Percentiles rank a stretch among this genome's conserved stretches.
Conservation (phyloP, 2,888 invertebrate genomes). For the Cerceris ruficornis region DNA sequence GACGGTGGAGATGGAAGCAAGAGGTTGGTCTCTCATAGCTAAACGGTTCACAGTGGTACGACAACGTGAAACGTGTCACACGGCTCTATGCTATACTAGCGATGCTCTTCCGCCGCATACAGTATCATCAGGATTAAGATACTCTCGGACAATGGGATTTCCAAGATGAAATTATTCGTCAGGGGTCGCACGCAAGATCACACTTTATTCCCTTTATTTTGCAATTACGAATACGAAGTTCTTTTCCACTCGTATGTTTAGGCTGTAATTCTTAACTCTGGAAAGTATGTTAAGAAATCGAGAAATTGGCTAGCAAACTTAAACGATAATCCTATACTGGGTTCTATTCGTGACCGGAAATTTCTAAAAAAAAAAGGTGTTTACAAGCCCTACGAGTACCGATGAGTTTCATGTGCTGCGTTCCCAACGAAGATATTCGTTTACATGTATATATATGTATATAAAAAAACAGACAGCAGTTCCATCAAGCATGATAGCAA, state of each 20-base stretch:
- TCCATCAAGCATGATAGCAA: constrained; percentile 51
- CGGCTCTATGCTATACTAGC: constrained; percentile 72
- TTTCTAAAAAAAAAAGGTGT: constrained; percentile 35
- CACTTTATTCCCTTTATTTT: constrained; percentile 75
- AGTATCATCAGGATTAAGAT: constrained; percentile 62
- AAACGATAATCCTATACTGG: constrained; percentile 33
- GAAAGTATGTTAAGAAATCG: constrained; percentile 78
- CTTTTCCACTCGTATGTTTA: constrained; percentile 57
- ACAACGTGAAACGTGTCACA: constrained; percentile 68
- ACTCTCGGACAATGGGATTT: constrained; percentile 71
- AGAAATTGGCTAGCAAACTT: constrained; percentile 80
- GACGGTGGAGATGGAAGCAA: constrained; percentile 83
- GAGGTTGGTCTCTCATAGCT: constrained; percentile 83
- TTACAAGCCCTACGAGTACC: constrained; percentile 31
- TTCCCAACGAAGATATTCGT: constrained; percentile 53
- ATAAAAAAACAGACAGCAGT: constrained; percentile 43
- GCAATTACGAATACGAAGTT: constrained; percentile 60
- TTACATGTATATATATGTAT: constrained; percentile 21
- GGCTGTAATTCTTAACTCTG: constrained; percentile 78
- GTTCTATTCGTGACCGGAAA: constrained; percentile 36
- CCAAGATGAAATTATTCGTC: constrained; percentile 75
- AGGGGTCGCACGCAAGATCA: constrained; percentile 75
- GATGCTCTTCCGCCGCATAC: constrained; percentile 71
- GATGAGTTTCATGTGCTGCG: constrained; percentile 42
- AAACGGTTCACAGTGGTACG: constrained; percentile 76